Evolutionary conservation across 1,140 invertebrate genomes (phyloP).

Genomic region (Pomphorhynchus laevis): DNA sequence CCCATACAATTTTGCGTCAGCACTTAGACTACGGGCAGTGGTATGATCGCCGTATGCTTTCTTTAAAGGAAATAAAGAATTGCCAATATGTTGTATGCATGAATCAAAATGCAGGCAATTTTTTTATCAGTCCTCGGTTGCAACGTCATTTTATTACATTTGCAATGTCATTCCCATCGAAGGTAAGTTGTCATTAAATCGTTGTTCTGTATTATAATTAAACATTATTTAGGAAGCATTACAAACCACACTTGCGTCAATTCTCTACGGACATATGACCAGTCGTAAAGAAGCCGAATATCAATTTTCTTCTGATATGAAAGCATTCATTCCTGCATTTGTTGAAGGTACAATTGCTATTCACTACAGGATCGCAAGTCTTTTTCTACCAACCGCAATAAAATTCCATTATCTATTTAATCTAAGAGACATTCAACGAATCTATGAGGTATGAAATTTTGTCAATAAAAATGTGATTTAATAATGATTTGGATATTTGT

Average conservation of each 20-base stretch:
- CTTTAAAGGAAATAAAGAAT: not conserved
- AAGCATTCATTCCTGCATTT: not conserved
- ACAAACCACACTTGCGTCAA: not conserved
- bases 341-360: not conserved
- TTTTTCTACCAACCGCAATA: not conserved
- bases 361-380: not conserved
- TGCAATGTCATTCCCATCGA: not conserved
- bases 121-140: constrained; percentile 16
- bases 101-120: constrained; percentile 14
- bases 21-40: not conserved
- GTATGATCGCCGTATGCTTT: not conserved
- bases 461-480: no score
- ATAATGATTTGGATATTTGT: no score
- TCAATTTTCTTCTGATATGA: no score
- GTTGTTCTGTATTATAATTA: not conserved
- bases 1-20: not conserved
- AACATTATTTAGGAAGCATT: not conserved
- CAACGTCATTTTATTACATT: constrained; percentile 16
- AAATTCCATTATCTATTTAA: not conserved
- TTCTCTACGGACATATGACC: not conserved
- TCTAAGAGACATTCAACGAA: no score
- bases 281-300: no score
- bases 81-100: not conserved
- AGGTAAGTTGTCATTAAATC: not conserved
- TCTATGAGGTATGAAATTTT: no score